Conservation (phyloP, 2,888 invertebrate genomes). For the Cephonodes hylas region DNA sequence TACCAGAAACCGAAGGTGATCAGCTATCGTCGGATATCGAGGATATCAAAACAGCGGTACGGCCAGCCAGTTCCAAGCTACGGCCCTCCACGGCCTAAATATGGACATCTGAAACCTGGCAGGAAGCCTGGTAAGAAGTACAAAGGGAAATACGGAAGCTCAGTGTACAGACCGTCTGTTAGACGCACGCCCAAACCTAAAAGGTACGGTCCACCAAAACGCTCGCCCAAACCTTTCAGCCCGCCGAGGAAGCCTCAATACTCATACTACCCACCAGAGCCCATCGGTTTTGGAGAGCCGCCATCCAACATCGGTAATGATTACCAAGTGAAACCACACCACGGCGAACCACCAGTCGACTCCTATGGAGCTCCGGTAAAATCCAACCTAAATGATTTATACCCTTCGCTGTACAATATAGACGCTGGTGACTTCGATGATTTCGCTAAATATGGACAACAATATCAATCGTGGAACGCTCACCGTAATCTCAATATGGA, state of each 20-base stretch:
- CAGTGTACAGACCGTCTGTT: conserved; percentile 41
- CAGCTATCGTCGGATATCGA: conserved; percentile 45
- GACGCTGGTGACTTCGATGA: background rate
- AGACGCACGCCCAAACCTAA: conserved; percentile 41
- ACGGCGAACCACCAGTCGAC: conserved; percentile 55
- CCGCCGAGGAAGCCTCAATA: conserved; percentile 39
- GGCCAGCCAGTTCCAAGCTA: conserved; percentile 43
- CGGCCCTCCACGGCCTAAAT: conserved; percentile 43
- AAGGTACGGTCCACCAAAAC: conserved; percentile 39
- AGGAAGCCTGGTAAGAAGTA: conserved; percentile 50
- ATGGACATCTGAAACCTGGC: conserved; percentile 37
- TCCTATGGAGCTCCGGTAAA: conserved; percentile 55
- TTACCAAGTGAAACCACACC: conserved; percentile 34
- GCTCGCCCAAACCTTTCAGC: conserved; percentile 37
- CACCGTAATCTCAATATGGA: conserved; percentile 37
- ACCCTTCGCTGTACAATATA: conserved; percentile 22
- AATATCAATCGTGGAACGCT: conserved; percentile 31
- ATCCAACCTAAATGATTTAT: conserved; percentile 29
- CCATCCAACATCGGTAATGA: conserved; percentile 39
- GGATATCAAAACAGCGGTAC: conserved; percentile 40
- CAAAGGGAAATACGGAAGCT: conserved; percentile 34
- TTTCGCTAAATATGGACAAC: background rate
- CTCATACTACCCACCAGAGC: conserved; percentile 34
- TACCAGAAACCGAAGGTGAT: conserved; percentile 52
- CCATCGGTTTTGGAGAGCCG: conserved; percentile 61